Percentiles rank a stretch among this genome's conserved stretches.
phyloP scores from a whole-genome alignment of 2,888 invertebrate species.

The Eristalis intricaria region DNA sequence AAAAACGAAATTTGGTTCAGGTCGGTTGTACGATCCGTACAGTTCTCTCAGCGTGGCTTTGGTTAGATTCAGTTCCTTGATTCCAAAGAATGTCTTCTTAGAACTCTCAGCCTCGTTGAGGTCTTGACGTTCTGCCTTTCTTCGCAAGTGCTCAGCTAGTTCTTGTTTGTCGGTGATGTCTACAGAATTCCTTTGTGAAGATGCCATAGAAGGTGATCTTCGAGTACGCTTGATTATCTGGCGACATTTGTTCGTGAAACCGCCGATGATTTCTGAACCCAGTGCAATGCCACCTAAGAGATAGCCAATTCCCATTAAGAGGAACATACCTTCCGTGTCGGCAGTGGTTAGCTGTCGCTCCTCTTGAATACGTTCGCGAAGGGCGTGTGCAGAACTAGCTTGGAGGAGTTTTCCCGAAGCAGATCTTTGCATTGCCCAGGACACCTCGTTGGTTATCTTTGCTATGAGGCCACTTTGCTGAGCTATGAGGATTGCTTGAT shows the following conservation, averaged over 20 bases:
- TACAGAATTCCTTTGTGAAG: constrained; percentile 75
- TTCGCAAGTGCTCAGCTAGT: constrained; percentile 50
- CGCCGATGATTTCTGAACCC: constrained; percentile 87
- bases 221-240: constrained; percentile 78
- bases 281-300: constrained; percentile 85
- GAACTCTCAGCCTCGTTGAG: constrained; percentile 10
- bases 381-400: constrained; percentile 82
- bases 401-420: constrained; percentile 85
- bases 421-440: constrained; percentile 87
- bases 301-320: constrained; percentile 88
- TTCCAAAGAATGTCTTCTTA: constrained; percentile 76
- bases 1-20: constrained; percentile 73
- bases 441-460: constrained; percentile 87
- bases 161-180: constrained; percentile 35
- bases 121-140: constrained; percentile 39
- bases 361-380: constrained; percentile 83
- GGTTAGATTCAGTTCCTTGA: constrained; percentile 78
- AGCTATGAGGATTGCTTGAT: constrained; percentile 84
- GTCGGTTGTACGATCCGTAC: constrained; percentile 75
- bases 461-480: constrained; percentile 86
- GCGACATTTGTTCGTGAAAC: constrained; percentile 84
- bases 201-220: constrained; percentile 74
- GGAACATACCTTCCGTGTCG: constrained; percentile 92
- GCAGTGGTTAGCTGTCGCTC: constrained; percentile 89
- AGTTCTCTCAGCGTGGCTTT: constrained; percentile 78